phyloP scores from a whole-genome alignment of 2,113 vertebrate species.

The Amblyornis subalaris region DNA sequence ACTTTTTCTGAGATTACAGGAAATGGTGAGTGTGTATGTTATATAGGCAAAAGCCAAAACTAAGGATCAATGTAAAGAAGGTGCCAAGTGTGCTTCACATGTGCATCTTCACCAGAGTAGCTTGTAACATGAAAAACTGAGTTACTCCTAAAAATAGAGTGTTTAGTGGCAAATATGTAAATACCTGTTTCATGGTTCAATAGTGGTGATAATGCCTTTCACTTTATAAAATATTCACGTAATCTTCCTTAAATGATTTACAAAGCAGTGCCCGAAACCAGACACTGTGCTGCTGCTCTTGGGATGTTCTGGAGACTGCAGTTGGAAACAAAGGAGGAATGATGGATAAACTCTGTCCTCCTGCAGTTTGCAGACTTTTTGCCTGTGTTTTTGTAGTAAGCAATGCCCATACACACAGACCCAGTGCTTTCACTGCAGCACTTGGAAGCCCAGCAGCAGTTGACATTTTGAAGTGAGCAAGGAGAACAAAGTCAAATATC shows the following conservation, averaged over 20 bases:
- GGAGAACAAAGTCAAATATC: not conserved
- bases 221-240: not conserved
- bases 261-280: constrained; percentile 10
- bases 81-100: not conserved
- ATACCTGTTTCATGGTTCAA: not conserved
- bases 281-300: not conserved
- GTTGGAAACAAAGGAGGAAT: not conserved
- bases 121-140: not conserved
- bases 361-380: not conserved
- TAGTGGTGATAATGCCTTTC: not conserved
- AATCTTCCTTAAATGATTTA: not conserved
- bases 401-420: not conserved
- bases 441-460: not conserved
- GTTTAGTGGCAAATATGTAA: not conserved
- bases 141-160: not conserved
- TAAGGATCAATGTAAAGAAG: not conserved
- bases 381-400: not conserved
- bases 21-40: not conserved
- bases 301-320: not conserved
- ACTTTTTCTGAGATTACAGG: not conserved
- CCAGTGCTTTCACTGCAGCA: not conserved
- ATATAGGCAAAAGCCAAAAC: not conserved
- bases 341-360: not conserved
- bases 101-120: not conserved
- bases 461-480: not conserved